Base-by-base conservation (phyloP, 1,140 invertebrate species). In the Drosophila pruinosa region DNA sequence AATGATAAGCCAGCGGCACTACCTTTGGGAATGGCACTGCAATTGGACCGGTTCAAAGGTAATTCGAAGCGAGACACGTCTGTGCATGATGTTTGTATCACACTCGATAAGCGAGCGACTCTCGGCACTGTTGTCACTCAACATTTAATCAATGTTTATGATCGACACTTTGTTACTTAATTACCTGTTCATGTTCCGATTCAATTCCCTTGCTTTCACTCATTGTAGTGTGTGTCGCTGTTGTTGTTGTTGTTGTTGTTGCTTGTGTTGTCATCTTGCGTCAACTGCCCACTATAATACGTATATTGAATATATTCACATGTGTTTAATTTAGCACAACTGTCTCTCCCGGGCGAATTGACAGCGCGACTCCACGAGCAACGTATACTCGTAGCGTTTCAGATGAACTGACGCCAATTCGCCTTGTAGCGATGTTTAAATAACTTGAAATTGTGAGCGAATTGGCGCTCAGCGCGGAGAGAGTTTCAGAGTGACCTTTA, bases 151-250 rank as follows among this genome's bases (percentile, higher is more conserved):
- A 78, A 38, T 59, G 19, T 85, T 72, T 64, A 86, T 56, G 62
- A 21, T 21, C 24, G 7, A 5, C 7, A 54, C 24, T 15, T 22
- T 15, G n/a, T 28, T 34, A 28, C 12, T 52, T 72, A 81, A 68
- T 81, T 78, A 81, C 78, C 78, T 62, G 59, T 53, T 74, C 74
- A 64, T 77, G 69, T 31, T 61, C 45, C 24, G 48, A 47, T 34
- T 73, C 81, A 38, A 36, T 64, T 53, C 48, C 54, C 10, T 53
- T 56, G 31, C 26, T 15, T 22, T 47, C 36, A 3, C 24, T 24
- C 8, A n/a, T n/a, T n/a, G n/a, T n/a, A n/a, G 7, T 21, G 26
- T 4, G 39, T 8, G 26, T n/a, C n/a, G n/a, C 34, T 12, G 50
- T 7, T 21, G 10, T 21, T 19, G 54, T 26, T 39, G 52, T 54